Base-by-base conservation (phyloP, 1,140 invertebrate species). In the Pygmarrhopalites habei region DNA sequence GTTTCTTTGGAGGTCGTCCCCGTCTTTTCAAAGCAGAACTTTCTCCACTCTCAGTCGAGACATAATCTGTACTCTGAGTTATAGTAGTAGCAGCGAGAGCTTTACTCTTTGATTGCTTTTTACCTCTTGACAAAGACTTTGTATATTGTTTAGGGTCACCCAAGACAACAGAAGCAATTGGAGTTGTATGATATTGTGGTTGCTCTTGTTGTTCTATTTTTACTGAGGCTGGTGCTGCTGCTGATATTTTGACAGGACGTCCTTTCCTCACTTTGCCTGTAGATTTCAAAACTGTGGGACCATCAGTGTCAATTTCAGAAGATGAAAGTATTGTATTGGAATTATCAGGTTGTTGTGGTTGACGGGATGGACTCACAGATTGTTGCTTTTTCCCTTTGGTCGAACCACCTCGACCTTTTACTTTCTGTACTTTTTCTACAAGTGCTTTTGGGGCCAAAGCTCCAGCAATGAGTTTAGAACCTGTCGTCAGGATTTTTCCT, bases 11-110 rank as follows among this genome's bases (percentile, higher is more conserved):
- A 7, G 35, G 57, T 4, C 39, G 57, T 12, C 53, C 53, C 21
- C 53, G 53, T 41, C 23, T 56, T 41, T 41, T 56, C 21, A 32
- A 26, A 30, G 4, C 19, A n/a, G n/a, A n/a, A n/a, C n/a, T n/a
- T 10, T 23, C 25, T 14, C 53, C 28, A 52, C 49, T 52, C 25
- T 25, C 25, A 26, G 41, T 26, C 3, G 56, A 28, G 29, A 44
- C 43, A 23, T 44, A 58, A 35, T 58, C 56, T 28, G 56, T 58
- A 28, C 43, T 44, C 28, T 58, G 56, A 15, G 2, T 44, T 30
- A 44, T 35, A 28, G 53, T 10, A 23, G 17, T 41, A 56, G 29
- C n/a, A 12, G 51, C 2, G 32, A 12, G 29, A 23, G 12, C 26
- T 41, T 56, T 56, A 26, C 28, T 26, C 28, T 23, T 26, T 25